These are phyloP conservation scores for Lepeophtheirus nordmannii DNA, from an alignment of 2,888 invertebrate genomes.

Conservation along the genomic window DNA sequence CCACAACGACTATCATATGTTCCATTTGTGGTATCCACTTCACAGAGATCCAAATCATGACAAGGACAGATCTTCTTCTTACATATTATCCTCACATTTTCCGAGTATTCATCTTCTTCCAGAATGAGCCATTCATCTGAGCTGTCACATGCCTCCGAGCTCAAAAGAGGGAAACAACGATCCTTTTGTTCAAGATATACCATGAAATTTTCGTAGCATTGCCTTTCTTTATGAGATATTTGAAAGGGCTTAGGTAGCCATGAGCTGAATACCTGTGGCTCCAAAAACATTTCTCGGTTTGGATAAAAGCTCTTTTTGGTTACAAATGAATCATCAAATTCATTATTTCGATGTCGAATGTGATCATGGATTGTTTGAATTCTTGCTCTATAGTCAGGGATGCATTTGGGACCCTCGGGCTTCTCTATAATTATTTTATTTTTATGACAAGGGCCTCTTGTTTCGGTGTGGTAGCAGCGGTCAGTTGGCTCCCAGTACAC, in stretches of 20 bases:
- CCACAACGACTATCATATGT: neutral
- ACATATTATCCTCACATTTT: neutral
- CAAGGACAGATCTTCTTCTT: slow-evolving; percentile 14
- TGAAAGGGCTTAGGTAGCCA: neutral
- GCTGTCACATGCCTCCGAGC: neutral
- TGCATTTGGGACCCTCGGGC: neutral
- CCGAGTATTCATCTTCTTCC: neutral
- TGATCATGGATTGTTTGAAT: neutral
- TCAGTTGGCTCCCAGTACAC: neutral
- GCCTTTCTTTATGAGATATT: neutral
- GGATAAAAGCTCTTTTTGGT: neutral
- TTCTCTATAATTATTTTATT: neutral
- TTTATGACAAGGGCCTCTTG: neutral
- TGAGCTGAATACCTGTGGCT: neutral
- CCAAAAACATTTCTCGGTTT: no score
- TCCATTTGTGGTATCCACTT: neutral
- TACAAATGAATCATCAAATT: neutral
- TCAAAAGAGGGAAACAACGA: neutral
- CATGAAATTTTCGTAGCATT: neutral
- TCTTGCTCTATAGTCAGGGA: neutral
- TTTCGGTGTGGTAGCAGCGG: neutral
- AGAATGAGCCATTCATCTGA: slow-evolving; percentile 5
- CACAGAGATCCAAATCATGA: slow-evolving; percentile 4
- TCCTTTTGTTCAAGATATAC: neutral
- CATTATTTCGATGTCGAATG: neutral